Conservation (phyloP, 1,140 invertebrate species). For the Drosophila bipectinata region DNA sequence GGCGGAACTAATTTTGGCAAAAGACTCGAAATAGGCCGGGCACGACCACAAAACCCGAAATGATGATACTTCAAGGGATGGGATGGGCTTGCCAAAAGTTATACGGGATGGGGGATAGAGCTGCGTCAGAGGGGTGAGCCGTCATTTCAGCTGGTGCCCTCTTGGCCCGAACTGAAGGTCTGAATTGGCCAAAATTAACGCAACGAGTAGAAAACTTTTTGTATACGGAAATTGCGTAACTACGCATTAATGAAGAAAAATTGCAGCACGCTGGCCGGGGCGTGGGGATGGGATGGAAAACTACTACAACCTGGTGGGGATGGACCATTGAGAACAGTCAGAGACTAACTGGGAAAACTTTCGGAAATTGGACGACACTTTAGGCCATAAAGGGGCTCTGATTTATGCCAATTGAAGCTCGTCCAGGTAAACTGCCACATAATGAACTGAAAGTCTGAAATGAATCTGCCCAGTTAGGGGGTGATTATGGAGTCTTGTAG, state of each 20-base stretch:
- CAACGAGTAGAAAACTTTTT: slow-evolving; percentile 66
- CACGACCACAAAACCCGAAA: slow-evolving; percentile 65
- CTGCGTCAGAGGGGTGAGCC: slow-evolving; percentile 8
- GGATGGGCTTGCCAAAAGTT: slow-evolving; percentile 6
- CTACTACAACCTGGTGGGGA: background rate
- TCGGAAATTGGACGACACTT: slow-evolving; percentile 76
- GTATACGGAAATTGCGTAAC: slow-evolving; percentile 74
- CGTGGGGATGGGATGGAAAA: slow-evolving; percentile 13
- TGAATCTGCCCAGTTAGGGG: slow-evolving; percentile 45
- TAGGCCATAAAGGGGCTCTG: slow-evolving; percentile 71
- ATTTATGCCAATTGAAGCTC: slow-evolving; percentile 75
- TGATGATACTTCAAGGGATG: slow-evolving; percentile 59
- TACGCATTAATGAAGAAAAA: slow-evolving; percentile 82
- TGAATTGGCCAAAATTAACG: slow-evolving; percentile 80
- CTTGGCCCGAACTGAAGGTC: slow-evolving; percentile 11
- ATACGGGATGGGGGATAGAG: slow-evolving; percentile 3
- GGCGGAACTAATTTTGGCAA: slow-evolving; percentile 81
- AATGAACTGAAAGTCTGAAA: slow-evolving; percentile 58
- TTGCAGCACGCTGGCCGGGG: slow-evolving; percentile 24
- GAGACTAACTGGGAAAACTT: slow-evolving; percentile 39
- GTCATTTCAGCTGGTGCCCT: slow-evolving; percentile 39
- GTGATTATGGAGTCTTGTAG: slow-evolving; percentile 30
- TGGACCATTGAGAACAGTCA: too few relatives aligned
- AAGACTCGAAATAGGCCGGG: slow-evolving; percentile 78
- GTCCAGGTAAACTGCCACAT: slow-evolving; percentile 71